phyloP scores from a whole-genome alignment of 2,888 invertebrate species.

The Pristionchus entomophagus region DNA sequence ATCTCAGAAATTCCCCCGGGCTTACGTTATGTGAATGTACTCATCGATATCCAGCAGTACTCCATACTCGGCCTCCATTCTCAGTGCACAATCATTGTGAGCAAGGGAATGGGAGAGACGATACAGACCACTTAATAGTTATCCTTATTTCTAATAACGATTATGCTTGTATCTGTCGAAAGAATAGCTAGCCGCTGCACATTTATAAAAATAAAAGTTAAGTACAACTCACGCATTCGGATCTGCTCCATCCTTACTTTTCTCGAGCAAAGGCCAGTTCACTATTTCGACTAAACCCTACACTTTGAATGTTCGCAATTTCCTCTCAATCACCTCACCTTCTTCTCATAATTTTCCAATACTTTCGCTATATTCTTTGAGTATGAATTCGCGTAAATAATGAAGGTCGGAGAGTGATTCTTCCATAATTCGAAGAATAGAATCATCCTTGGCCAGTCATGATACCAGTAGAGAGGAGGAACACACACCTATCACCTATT shows the following conservation, averaged over 20 bases:
- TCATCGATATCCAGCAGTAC: conserved; percentile 20
- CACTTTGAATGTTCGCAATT: background rate
- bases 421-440: conserved; percentile 30
- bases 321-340: background rate
- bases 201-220: too few species aligned
- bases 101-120: conserved; percentile 29
- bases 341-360: background rate
- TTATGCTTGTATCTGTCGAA: too few species aligned
- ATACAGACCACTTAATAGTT: background rate
- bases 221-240: background rate
- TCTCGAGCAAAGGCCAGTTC: background rate
- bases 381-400: conserved; percentile 32
- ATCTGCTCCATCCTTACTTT: background rate
- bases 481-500: background rate
- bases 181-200: too few species aligned
- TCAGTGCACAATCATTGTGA: conserved; percentile 2
- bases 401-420: background rate
- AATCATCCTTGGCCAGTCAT: conserved; percentile 11
- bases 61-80: background rate
- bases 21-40: background rate
- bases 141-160: background rate
- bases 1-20: background rate
- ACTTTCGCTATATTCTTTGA: conserved; percentile 3
- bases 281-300: background rate
- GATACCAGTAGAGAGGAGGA: conserved; percentile 30